Conservation (phyloP, 2,797 vertebrate species). For the Xenopus petersii region DNA sequence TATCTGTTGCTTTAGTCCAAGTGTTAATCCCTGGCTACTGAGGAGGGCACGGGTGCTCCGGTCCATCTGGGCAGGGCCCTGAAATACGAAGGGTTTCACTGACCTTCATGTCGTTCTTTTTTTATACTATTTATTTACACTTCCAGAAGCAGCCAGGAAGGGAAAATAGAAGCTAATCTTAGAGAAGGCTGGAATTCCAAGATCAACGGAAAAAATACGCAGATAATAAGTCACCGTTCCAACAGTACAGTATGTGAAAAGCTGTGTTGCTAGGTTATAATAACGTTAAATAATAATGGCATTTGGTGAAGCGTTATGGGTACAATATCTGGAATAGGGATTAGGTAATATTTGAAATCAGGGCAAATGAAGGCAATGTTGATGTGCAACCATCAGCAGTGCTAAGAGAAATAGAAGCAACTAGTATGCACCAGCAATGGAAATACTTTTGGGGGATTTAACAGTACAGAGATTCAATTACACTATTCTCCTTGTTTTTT, state of each 20-base stretch:
- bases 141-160: constrained; percentile 14
- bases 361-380: too few species aligned
- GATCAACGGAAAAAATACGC: constrained; percentile 20
- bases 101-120: constrained; percentile 21
- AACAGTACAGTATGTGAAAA: neutral
- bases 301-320: neutral
- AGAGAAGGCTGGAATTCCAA: constrained; percentile 22
- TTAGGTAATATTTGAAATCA: neutral
- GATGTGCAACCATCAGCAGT: too few species aligned
- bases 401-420: too few species aligned
- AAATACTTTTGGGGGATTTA: too few species aligned
- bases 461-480: too few species aligned
- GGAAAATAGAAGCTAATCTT: constrained; percentile 28
- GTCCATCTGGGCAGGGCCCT: neutral
- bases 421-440: too few species aligned
- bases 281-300: neutral
- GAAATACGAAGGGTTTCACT: constrained; percentile 1
- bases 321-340: neutral
- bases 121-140: constrained; percentile 39
- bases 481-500: too few species aligned
- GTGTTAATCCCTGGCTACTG: constrained; percentile 27
- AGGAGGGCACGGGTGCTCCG: neutral
- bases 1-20: constrained; percentile 28
- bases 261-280: constrained; percentile 2
- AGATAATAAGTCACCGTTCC: constrained; percentile 5